Evolutionary conservation across 2,797 vertebrate species (phyloP).

Genomic region (Aplochiton taeniatus): DNA sequence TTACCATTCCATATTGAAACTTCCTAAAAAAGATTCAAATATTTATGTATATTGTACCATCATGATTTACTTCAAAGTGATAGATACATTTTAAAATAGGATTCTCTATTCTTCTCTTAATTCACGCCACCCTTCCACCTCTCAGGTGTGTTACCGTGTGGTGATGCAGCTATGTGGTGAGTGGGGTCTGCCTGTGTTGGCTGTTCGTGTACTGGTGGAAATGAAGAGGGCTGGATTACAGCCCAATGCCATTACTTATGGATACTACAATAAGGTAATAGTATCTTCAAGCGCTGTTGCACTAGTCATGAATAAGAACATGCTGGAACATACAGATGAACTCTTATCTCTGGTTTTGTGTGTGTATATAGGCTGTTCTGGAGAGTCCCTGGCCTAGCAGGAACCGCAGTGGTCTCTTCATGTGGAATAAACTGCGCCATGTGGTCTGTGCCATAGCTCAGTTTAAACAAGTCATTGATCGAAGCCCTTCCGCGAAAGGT

Average conservation of each 20-base stretch:
- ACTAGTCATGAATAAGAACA: no score
- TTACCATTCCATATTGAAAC: no score
- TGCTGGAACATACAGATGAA: no score
- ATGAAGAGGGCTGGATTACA: conserved; percentile 94
- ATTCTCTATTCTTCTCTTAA: background rate
- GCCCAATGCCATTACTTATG: conserved; percentile 97
- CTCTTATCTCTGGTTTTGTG: background rate
- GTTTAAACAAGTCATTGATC: conserved; percentile 83
- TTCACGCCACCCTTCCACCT: background rate
- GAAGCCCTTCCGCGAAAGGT: conserved; percentile 57
- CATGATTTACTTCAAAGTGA: background rate
- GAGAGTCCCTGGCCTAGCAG: conserved; percentile 94
- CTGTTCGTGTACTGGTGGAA: conserved; percentile 93
- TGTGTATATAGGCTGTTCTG: conserved; percentile 83
- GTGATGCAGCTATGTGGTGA: conserved; percentile 96
- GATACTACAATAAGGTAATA: conserved; percentile 87
- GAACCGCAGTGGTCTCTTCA: conserved; percentile 90
- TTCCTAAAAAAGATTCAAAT: background rate
- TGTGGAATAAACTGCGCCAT: conserved; percentile 96
- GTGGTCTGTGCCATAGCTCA: conserved; percentile 87
- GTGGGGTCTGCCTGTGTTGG: conserved; percentile 92
- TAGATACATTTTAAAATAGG: background rate
- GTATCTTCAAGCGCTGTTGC: no score
- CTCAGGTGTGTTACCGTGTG: conserved; percentile 95
- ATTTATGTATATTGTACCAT: background rate